These are phyloP conservation scores for Lasiurus borealis DNA, from an alignment of 2,113 vertebrate genomes.

Conservation along the genomic window DNA sequence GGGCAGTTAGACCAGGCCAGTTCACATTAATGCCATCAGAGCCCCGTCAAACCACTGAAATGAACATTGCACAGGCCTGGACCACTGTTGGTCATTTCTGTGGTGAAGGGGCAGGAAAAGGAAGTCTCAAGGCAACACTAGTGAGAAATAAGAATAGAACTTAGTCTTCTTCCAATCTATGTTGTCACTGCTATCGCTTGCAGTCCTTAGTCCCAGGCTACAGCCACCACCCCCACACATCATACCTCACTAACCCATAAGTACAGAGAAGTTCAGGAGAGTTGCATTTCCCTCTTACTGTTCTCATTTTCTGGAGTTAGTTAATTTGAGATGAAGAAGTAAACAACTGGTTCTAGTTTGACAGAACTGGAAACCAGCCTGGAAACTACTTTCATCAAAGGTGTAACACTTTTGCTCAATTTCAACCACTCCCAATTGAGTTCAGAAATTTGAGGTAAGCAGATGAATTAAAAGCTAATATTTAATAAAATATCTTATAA, in stretches of 20 bases:
- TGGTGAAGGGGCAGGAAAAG: neutral
- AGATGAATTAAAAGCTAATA: neutral
- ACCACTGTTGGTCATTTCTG: neutral
- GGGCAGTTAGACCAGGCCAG: neutral
- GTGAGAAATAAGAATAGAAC: neutral
- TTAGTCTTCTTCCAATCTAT: neutral
- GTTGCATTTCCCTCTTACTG: neutral
- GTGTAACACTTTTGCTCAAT: neutral
- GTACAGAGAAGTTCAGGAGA: neutral
- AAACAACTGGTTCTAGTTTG: neutral
- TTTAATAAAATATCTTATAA: neutral
- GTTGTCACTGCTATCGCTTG: neutral
- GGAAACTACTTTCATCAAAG: neutral
- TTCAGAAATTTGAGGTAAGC: neutral
- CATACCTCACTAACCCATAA: neutral
- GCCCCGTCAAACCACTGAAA: neutral
- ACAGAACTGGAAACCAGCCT: neutral
- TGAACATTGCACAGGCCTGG: neutral
- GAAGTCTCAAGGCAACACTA: neutral
- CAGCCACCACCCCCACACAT: neutral
- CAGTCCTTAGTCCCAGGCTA: neutral
- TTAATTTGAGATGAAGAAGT: neutral
- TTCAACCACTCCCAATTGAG: conserved; percentile 5
- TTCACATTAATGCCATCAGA: neutral
- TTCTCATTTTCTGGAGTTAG: neutral